Evolutionary conservation across 1,140 invertebrate species (phyloP).

Genomic region (Drosophila kurseongensis): DNA sequence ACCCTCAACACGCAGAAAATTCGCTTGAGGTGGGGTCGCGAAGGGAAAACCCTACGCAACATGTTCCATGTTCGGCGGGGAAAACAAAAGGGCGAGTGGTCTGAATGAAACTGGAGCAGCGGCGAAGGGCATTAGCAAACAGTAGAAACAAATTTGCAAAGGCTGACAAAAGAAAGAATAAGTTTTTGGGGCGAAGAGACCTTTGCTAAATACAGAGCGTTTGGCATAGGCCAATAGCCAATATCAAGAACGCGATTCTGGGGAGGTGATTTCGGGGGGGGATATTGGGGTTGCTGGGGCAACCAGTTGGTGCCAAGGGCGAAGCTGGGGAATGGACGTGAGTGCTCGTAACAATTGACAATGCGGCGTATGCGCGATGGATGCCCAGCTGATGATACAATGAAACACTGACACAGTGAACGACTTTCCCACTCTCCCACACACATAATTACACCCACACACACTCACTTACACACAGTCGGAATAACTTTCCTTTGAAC

Average conservation of each 20-base stretch:
- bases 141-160: conserved; percentile 64
- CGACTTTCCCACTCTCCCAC: conserved; percentile 54
- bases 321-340: conserved; percentile 16
- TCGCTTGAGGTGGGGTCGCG: background rate
- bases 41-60: conserved; percentile 73
- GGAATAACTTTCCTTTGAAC: conserved; percentile 50
- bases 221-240: conserved; percentile 71
- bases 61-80: conserved; percentile 74
- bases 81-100: conserved; percentile 7
- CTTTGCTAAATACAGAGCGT: conserved; percentile 7
- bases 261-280: conserved; percentile 38
- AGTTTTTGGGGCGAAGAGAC: conserved; percentile 10
- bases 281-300: conserved; percentile 52
- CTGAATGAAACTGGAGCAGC: conserved; percentile 59
- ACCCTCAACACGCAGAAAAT: conserved; percentile 42
- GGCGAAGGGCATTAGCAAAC: conserved; percentile 51
- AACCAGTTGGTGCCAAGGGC: conserved; percentile 74
- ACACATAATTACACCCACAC: conserved; percentile 29
- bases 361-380: conserved; percentile 79
- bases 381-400: conserved; percentile 63
- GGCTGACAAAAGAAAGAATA: conserved; percentile 43
- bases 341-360: conserved; percentile 67
- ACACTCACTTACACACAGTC: conserved; percentile 17
- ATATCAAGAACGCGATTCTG: conserved; percentile 70
- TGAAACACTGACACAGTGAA: conserved; percentile 81